A percentile compares a stretch with the other conserved stretches of the same genome.
These are phyloP conservation scores for Podarcis siculus DNA, from an alignment of 2,797 vertebrate species.

Conservation along the genomic window DNA sequence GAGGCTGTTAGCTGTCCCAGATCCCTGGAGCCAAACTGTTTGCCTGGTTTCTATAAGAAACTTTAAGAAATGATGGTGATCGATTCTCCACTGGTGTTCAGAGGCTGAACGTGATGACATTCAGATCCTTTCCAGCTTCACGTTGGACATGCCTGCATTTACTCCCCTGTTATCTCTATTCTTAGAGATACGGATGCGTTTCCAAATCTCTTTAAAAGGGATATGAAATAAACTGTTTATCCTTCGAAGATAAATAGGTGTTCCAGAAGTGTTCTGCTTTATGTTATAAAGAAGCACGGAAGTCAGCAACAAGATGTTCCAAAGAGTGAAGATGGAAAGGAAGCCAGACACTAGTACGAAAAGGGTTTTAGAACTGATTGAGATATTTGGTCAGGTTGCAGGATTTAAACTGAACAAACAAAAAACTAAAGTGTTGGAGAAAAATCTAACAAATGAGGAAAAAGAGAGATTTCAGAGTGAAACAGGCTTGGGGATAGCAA, in stretches of 20 bases:
- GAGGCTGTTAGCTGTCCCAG: not conserved
- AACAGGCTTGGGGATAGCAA: no score
- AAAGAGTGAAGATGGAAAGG: not conserved
- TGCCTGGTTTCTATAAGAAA: not conserved
- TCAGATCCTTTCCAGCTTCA: not conserved
- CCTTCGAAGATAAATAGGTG: conserved; percentile 6
- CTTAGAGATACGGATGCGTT: not conserved
- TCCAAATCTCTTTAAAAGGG: conserved; percentile 1
- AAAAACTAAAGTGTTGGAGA: no score
- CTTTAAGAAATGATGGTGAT: not conserved
- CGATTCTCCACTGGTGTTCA: not conserved
- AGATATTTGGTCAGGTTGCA: no score
- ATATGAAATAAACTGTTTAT: conserved; percentile 19
- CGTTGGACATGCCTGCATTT: not conserved
- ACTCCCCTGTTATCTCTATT: not conserved
- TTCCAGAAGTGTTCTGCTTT: conserved; percentile 21
- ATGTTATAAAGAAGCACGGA: not conserved
- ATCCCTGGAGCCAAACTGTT: not conserved
- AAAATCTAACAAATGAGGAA: no score
- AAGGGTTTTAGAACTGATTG: no score
- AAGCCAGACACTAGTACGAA: no score
- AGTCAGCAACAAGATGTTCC: conserved; percentile 18
- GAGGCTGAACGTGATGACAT: not conserved
- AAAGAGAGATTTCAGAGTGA: no score
- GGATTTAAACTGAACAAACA: no score